These are phyloP conservation scores for Corydoras sp. DNA, from an alignment of 2,113 vertebrate genomes.

Conservation along the genomic window DNA sequence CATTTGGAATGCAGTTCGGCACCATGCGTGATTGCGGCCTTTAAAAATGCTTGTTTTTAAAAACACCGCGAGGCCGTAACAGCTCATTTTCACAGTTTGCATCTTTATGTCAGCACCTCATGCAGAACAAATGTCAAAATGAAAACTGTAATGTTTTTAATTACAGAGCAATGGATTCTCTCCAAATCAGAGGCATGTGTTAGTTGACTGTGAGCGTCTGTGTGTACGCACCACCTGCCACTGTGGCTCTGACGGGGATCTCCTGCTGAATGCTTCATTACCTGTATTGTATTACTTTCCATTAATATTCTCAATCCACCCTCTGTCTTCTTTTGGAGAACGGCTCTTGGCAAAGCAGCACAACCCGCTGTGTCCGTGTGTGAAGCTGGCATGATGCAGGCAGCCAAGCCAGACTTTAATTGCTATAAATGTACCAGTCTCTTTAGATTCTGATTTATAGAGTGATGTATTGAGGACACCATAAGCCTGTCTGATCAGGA, in stretches of 20 bases:
- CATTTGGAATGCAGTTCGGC: too few species aligned
- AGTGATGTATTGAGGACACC: slow-evolving; percentile 25
- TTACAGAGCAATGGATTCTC: slow-evolving; percentile 28
- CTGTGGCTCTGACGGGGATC: slow-evolving; percentile 27
- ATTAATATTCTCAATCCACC: slow-evolving; percentile 39
- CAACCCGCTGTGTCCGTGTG: slow-evolving; percentile 18
- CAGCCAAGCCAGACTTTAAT: neutral
- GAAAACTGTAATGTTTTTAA: slow-evolving; percentile 37
- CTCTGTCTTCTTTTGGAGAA: slow-evolving; percentile 16
- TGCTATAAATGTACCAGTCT: slow-evolving; percentile 7
- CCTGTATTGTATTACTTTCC: slow-evolving; percentile 45
- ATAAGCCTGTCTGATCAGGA: too few species aligned
- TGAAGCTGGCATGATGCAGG: slow-evolving; percentile 36
- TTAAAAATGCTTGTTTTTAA: slow-evolving; percentile 10
- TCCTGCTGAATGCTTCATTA: slow-evolving; percentile 45
- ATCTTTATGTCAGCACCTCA: slow-evolving; percentile 14
- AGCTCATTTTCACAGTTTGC: slow-evolving; percentile 23
- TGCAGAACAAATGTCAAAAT: slow-evolving; percentile 40
- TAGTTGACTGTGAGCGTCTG: neutral
- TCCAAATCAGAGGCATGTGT: slow-evolving; percentile 21
- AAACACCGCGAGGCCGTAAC: too few species aligned
- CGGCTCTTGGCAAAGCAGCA: slow-evolving; percentile 29
- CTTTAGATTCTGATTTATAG: slow-evolving; percentile 32
- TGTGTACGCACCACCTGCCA: slow-evolving; percentile 25
- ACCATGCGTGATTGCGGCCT: too few species aligned